Evolutionary conservation across 1,140 invertebrate species (phyloP).

Genomic region (Drosophila tsacasi): DNA sequence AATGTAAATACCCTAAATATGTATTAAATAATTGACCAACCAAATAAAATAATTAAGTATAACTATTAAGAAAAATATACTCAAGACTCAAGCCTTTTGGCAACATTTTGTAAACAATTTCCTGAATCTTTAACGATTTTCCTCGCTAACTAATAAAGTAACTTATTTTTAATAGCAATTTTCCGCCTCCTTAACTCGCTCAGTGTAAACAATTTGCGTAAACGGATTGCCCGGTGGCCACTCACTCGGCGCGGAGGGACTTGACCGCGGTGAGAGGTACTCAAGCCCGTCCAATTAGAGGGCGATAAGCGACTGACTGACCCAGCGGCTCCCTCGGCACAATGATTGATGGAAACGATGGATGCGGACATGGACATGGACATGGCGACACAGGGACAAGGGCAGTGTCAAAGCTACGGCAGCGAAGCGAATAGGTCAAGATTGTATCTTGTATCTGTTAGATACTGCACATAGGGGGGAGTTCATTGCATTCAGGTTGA

Average conservation of each 20-base stretch:
- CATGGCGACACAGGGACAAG: constrained; percentile 16
- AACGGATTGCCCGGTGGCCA: constrained; percentile 9
- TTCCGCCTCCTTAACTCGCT: background rate
- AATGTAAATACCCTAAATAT: background rate
- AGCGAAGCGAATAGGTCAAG: constrained; percentile 36
- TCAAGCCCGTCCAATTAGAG: constrained; percentile 40
- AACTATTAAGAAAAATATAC: background rate
- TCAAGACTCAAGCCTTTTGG: background rate
- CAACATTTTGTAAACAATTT: background rate
- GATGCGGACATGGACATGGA: constrained; percentile 27
- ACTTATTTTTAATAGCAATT: background rate
- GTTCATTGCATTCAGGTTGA: constrained; percentile 48
- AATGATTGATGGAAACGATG: constrained; percentile 33
- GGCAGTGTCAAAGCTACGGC: constrained; percentile 18
- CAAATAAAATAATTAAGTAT: background rate
- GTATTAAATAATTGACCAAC: background rate
- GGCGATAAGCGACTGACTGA: constrained; percentile 12
- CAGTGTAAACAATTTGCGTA: constrained; percentile 15
- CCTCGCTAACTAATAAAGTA: no score
- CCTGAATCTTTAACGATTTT: background rate
- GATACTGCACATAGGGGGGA: background rate
- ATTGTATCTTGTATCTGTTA: constrained; percentile 6
- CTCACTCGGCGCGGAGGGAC: constrained; percentile 9
- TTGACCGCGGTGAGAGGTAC: background rate
- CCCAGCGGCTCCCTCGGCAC: constrained; percentile 2